Evolutionary conservation across 2,113 vertebrate species (phyloP).

Genomic region (Megatriorchis doriae): DNA sequence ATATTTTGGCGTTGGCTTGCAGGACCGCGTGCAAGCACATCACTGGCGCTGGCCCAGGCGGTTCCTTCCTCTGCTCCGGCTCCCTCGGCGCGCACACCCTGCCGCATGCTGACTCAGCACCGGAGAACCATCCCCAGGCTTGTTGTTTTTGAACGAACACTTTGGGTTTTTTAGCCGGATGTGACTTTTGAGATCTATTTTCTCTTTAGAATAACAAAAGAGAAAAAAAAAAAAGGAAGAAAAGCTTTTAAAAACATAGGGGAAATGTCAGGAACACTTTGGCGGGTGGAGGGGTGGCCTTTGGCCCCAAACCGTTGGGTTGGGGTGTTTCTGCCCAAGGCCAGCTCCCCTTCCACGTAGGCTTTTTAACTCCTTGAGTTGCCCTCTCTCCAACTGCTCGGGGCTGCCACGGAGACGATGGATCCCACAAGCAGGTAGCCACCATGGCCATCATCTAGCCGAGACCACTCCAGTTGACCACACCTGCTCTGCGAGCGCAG

Average conservation of each 20-base stretch:
- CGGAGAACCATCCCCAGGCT: background rate
- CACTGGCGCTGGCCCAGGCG: background rate
- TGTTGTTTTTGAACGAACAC: background rate
- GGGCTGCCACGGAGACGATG: background rate
- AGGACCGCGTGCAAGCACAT: background rate
- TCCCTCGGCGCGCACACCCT: background rate
- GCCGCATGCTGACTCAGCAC: background rate
- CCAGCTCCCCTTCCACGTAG: background rate
- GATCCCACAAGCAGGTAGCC: background rate
- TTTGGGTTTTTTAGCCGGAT: background rate
- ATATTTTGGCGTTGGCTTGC: background rate
- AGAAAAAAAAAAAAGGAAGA: background rate
- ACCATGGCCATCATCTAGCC: background rate
- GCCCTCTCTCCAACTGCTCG: background rate
- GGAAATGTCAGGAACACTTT: background rate
- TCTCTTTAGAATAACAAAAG: background rate
- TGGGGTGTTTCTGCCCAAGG: background rate
- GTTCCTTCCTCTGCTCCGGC: background rate
- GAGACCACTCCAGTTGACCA: background rate
- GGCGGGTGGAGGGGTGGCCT: background rate
- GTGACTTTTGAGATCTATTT: background rate
- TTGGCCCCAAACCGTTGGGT: background rate
- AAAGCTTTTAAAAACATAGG: background rate
- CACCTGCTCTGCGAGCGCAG: background rate
- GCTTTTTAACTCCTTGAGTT: background rate